Evolutionary conservation across 1,140 invertebrate species (phyloP).

Genomic region (Batillaria attramentaria): DNA sequence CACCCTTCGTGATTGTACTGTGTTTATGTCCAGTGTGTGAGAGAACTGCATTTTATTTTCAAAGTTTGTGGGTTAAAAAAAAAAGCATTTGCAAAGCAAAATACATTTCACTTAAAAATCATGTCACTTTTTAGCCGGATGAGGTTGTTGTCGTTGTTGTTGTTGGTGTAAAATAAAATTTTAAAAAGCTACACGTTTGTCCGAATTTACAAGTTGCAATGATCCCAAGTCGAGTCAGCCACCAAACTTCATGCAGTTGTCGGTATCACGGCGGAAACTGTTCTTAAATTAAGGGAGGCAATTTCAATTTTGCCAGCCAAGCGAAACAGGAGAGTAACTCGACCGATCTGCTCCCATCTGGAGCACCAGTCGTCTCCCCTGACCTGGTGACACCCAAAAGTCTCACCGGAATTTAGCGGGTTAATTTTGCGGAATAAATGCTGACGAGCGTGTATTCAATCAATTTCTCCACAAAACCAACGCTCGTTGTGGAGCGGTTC

Average conservation of each 20-base stretch:
- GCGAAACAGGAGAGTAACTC: slow-evolving; percentile 3
- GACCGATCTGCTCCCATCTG: slow-evolving; percentile 22
- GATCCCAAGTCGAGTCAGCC: too few relatives aligned
- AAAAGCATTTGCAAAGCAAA: too few relatives aligned
- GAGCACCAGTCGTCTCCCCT: not conserved
- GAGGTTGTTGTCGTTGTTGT: too few relatives aligned
- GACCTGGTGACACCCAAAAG: slow-evolving; percentile 5
- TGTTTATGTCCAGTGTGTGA: too few relatives aligned
- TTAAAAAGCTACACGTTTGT: too few relatives aligned
- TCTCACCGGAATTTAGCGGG: slow-evolving; percentile 16
- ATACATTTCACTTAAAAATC: too few relatives aligned
- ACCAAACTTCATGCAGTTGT: not conserved
- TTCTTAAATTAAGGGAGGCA: slow-evolving; percentile 7
- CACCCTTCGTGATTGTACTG: too few relatives aligned
- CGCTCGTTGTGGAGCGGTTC: not conserved
- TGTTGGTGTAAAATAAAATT: too few relatives aligned
- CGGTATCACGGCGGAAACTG: not conserved
- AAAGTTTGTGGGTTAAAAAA: too few relatives aligned
- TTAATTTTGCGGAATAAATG: slow-evolving; percentile 29
- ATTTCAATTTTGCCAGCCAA: slow-evolving; percentile 12
- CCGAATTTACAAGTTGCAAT: too few relatives aligned
- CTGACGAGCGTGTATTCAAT: slow-evolving; percentile 19
- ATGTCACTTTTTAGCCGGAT: too few relatives aligned
- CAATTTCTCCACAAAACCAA: slow-evolving; percentile 16
- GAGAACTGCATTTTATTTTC: too few relatives aligned